These are phyloP conservation scores for Leptatherina wallacei DNA, from an alignment of 2,797 vertebrate species.

Conservation along the genomic window DNA sequence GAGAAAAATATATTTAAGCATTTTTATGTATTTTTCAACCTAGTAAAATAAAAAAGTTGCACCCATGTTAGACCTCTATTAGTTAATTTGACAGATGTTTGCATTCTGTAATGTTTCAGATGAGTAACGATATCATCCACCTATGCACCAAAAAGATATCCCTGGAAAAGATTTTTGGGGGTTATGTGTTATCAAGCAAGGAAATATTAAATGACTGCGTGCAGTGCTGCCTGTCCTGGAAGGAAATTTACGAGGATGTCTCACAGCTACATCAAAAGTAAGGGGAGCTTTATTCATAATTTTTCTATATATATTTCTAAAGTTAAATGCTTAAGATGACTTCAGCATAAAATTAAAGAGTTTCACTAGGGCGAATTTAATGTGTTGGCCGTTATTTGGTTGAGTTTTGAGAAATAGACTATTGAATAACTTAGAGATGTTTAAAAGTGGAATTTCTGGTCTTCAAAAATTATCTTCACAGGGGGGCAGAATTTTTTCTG, in stretches of 20 bases:
- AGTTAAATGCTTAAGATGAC: background rate
- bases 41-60: background rate
- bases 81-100: constrained; percentile 9
- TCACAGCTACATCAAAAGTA: constrained; percentile 85
- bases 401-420: background rate
- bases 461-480: too few relatives aligned
- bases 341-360: background rate
- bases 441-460: background rate
- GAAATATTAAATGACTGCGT: constrained; percentile 84
- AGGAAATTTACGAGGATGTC: constrained; percentile 79
- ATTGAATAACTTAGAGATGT: too few relatives aligned
- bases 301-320: background rate
- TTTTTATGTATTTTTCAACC: background rate
- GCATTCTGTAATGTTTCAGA: constrained; percentile 72
- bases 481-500: too few relatives aligned
- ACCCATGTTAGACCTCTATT: background rate
- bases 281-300: background rate
- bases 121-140: constrained; percentile 88
- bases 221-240: constrained; percentile 86
- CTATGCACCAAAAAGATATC: constrained; percentile 87
- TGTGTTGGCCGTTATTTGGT: background rate
- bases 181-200: constrained; percentile 86
- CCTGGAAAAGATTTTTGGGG: constrained; percentile 87
- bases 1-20: background rate
- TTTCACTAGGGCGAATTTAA: background rate